Evolutionary conservation across 1,140 invertebrate genomes (phyloP).

Genomic region (Cyclargus thomasi): DNA sequence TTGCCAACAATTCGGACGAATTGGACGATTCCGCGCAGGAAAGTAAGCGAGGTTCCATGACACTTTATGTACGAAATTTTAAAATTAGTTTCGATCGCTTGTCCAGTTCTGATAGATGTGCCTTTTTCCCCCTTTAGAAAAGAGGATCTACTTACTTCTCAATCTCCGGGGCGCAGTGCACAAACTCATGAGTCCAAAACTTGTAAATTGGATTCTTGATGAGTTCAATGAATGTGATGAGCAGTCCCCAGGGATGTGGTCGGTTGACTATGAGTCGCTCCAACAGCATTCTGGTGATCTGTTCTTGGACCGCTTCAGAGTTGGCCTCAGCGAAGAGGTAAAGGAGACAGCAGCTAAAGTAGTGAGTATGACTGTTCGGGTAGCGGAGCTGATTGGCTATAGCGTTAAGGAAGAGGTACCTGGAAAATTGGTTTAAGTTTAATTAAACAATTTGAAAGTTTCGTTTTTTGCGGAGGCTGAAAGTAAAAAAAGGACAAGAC

Average conservation of each 20-base stretch:
- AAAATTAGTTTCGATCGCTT: too few species aligned
- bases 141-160: slow-evolving; percentile 84
- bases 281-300: slow-evolving; percentile 93
- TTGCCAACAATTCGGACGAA: too few species aligned
- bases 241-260: slow-evolving; percentile 98
- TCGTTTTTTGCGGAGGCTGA: too few species aligned
- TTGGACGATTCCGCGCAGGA: too few species aligned
- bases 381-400: slow-evolving; percentile 99
- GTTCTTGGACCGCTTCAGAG: slow-evolving; percentile 95
- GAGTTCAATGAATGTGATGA: slow-evolving; percentile 99
- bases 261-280: slow-evolving; percentile 98
- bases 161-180: slow-evolving; percentile 98
- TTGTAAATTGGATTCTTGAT: slow-evolving; percentile 99
- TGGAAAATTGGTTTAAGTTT: too few species aligned
- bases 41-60: too few species aligned
- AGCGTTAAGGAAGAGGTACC: slow-evolving; percentile 97
- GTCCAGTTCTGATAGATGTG: too few species aligned
- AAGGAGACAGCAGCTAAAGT: slow-evolving; percentile 97
- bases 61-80: too few species aligned
- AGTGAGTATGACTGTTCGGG: slow-evolving; percentile 99
- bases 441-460: too few species aligned
- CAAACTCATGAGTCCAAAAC: slow-evolving; percentile 99
- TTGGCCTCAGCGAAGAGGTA: slow-evolving; percentile 99
- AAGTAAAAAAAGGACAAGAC: too few species aligned
- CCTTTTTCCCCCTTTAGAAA: too few species aligned